Evolutionary conservation across 2,113 vertebrate genomes (phyloP).

Genomic region (Beaufortia kweichowensis): DNA sequence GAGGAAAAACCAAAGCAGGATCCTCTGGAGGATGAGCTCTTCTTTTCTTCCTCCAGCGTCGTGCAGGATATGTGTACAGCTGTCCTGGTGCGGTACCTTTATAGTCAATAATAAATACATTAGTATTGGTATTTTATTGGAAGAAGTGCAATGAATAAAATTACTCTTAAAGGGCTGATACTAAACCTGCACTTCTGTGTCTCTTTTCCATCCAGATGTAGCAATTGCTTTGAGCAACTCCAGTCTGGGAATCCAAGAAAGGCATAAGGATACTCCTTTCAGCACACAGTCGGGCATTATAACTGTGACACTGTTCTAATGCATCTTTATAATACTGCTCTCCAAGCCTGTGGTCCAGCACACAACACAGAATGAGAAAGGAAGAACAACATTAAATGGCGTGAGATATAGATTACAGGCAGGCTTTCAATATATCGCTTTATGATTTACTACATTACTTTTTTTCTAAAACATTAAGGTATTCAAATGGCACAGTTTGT

Average conservation of each 20-base stretch:
- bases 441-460: neutral
- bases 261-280: constrained; percentile 94
- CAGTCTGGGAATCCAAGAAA: constrained; percentile 95
- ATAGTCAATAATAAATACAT: neutral
- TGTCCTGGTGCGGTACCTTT: constrained; percentile 91
- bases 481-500: too few species aligned
- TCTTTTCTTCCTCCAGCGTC: constrained; percentile 94
- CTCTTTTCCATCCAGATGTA: constrained; percentile 99
- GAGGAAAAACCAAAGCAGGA: constrained; percentile 87
- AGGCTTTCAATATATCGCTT: neutral
- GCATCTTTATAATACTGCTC: constrained; percentile 97
- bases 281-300: constrained; percentile 92
- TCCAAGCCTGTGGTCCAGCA: constrained; percentile 76
- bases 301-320: constrained; percentile 97
- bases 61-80: constrained; percentile 93
- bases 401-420: neutral
- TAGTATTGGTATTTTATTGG: neutral
- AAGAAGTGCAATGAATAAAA: neutral
- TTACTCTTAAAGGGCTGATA: neutral
- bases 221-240: constrained; percentile 97
- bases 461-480: neutral
- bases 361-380: constrained; percentile 26
- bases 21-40: constrained; percentile 94
- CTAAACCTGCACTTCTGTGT: constrained; percentile 87
- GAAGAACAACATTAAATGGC: neutral